These are phyloP conservation scores for Allacma fusca DNA, from an alignment of 2,888 invertebrate genomes.

Conservation along the genomic window DNA sequence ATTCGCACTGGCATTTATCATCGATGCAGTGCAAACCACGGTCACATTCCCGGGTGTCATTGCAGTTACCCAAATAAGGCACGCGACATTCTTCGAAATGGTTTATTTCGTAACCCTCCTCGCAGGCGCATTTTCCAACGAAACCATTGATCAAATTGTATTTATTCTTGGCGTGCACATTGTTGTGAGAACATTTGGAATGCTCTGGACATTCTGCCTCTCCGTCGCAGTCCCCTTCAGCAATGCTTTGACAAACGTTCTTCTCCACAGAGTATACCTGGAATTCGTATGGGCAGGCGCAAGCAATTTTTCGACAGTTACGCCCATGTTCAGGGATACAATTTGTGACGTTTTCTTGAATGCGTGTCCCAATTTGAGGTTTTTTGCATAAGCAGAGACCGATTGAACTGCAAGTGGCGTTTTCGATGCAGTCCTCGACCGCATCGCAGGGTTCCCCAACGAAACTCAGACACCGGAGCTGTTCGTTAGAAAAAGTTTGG, in stretches of 20 bases:
- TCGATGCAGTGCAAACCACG: background rate
- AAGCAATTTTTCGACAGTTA: background rate
- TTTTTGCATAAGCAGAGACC: slow-evolving; percentile 1
- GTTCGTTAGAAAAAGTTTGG: background rate
- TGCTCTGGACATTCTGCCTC: background rate
- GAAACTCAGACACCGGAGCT: background rate
- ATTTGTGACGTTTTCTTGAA: background rate
- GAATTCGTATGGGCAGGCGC: background rate
- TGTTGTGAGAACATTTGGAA: background rate
- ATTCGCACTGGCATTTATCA: background rate
- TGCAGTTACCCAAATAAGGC: background rate
- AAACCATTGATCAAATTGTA: background rate
- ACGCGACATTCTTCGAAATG: background rate
- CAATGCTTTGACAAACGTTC: background rate
- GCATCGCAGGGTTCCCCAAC: slow-evolving; percentile 5
- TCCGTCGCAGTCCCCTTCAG: background rate
- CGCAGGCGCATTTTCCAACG: background rate
- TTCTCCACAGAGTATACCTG: background rate
- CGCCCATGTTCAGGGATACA: background rate
- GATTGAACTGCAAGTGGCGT: background rate
- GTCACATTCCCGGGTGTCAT: background rate
- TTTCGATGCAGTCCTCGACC: background rate
- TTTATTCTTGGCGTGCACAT: too few relatives aligned
- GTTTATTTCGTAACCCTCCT: background rate
- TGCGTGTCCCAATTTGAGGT: background rate